These are phyloP conservation scores for Drosophila affinis DNA, from an alignment of 2,888 invertebrate genomes.

Conservation along the genomic window DNA sequence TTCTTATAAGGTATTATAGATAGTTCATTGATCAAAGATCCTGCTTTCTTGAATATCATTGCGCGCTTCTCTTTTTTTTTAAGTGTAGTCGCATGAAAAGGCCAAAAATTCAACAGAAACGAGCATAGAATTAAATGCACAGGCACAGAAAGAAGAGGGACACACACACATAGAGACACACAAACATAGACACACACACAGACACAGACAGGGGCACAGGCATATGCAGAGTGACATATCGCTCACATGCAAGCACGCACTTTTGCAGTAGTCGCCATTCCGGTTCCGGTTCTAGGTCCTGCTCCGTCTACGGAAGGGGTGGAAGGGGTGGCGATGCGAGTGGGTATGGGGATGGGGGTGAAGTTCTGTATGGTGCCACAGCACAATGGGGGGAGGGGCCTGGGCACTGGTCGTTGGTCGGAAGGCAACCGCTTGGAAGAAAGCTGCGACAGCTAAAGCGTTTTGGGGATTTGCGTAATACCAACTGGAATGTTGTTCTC, in stretches of 20 bases:
- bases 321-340: neutral
- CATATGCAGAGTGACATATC: conserved; percentile 53
- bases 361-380: neutral
- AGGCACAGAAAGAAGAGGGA: conserved; percentile 4
- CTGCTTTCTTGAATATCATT: neutral
- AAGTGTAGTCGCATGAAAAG: conserved; percentile 37
- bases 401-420: conserved; percentile 32
- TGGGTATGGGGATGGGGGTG: neutral
- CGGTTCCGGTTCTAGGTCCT: conserved; percentile 4
- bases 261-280: conserved; percentile 63
- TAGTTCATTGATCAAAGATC: neutral
- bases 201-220: conserved; percentile 6
- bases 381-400: neutral
- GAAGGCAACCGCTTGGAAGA: conserved; percentile 76
- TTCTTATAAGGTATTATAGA: too few relatives aligned
- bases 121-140: conserved; percentile 42
- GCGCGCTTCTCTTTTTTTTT: neutral
- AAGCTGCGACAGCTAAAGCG: conserved; percentile 78
- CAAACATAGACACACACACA: conserved; percentile 18
- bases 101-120: conserved; percentile 42
- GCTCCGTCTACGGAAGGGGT: conserved; percentile 1
- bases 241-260: conserved; percentile 72
- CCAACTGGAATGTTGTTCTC: conserved; percentile 80
- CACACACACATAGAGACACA: conserved; percentile 17
- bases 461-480: conserved; percentile 77